A percentile compares a stretch with the other conserved stretches of the same genome.
Conservation (phyloP, 1,140 invertebrate genomes). For the Patella vulgata region DNA sequence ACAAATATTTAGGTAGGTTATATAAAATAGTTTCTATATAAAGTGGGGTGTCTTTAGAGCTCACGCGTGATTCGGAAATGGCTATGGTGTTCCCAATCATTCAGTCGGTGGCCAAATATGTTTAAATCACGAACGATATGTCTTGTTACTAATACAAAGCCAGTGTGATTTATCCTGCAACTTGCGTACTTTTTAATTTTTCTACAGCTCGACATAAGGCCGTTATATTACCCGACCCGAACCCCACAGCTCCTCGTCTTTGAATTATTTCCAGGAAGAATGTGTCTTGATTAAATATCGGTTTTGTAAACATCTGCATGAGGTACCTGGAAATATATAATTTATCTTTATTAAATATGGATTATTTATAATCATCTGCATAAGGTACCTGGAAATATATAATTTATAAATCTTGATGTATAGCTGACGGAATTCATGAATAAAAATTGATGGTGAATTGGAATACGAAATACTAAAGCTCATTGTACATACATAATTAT, state of each 20-base stretch:
- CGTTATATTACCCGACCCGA: slow-evolving; percentile 71
- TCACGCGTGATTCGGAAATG: no score
- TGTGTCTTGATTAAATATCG: slow-evolving; percentile 68
- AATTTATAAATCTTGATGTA: slow-evolving; percentile 68
- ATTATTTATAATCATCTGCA: slow-evolving; percentile 72
- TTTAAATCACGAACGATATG: no score
- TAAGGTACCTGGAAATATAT: slow-evolving; percentile 68
- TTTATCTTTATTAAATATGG: slow-evolving; percentile 68
- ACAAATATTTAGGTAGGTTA: no score
- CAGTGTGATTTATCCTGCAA: no score
- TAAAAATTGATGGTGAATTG: neutral
- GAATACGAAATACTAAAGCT: neutral
- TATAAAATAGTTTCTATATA: no score
- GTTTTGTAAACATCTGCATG: slow-evolving; percentile 71
- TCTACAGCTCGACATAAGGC: slow-evolving; percentile 67
- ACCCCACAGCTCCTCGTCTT: slow-evolving; percentile 68
- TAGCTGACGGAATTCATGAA: neutral
- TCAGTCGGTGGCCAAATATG: no score
- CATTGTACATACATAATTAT: slow-evolving; percentile 4
- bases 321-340: slow-evolving; percentile 71
- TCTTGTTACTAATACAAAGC: no score
- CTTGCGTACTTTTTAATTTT: slow-evolving; percentile 7
- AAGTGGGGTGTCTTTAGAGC: no score
- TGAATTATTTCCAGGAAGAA: slow-evolving; percentile 72
- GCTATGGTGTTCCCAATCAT: no score